Percentiles rank a stretch among this genome's conserved stretches.
Conservation (phyloP, 1,140 invertebrate genomes). For the Nautilus pompilius region DNA sequence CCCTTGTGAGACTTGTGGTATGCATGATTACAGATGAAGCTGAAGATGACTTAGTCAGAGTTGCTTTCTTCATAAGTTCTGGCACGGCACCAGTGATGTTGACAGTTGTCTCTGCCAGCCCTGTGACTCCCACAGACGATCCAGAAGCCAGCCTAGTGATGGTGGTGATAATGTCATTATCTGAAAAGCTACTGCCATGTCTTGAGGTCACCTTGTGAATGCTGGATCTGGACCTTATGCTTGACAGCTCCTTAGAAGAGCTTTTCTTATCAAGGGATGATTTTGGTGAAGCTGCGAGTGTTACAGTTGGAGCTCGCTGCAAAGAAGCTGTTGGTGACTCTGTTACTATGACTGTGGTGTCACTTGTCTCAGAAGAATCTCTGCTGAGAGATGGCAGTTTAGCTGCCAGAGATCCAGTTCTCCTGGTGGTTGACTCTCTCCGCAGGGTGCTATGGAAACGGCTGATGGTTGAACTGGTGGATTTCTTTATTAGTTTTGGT, state of each 20-base stretch:
- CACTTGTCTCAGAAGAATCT: no score
- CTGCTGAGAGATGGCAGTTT: conserved; percentile 5
- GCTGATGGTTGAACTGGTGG: conserved; percentile 4
- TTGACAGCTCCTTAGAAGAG: conserved; percentile 4
- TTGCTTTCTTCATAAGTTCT: background rate
- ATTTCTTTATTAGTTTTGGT: conserved; percentile 8
- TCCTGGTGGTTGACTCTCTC: background rate
- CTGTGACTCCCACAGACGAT: conserved; percentile 2
- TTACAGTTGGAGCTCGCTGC: conserved; percentile 5
- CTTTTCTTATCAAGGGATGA: background rate
- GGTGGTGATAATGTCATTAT: conserved; percentile 5
- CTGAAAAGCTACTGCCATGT: conserved; percentile 1
- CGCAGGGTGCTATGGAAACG: no score
- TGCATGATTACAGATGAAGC: no score
- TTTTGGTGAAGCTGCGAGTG: background rate
- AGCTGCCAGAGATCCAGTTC: conserved; percentile 1
- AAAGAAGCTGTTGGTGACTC: background rate
- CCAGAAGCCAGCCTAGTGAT: conserved; percentile 8
- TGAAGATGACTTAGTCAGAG: no score
- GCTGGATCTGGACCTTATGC: no score
- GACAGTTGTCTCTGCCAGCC: no score
- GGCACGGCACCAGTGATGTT: background rate
- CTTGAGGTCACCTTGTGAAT: no score
- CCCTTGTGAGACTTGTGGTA: no score
- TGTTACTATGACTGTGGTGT: no score